Base-by-base conservation (phyloP, 2,113 vertebrate species). In the Blennius ocellaris region DNA sequence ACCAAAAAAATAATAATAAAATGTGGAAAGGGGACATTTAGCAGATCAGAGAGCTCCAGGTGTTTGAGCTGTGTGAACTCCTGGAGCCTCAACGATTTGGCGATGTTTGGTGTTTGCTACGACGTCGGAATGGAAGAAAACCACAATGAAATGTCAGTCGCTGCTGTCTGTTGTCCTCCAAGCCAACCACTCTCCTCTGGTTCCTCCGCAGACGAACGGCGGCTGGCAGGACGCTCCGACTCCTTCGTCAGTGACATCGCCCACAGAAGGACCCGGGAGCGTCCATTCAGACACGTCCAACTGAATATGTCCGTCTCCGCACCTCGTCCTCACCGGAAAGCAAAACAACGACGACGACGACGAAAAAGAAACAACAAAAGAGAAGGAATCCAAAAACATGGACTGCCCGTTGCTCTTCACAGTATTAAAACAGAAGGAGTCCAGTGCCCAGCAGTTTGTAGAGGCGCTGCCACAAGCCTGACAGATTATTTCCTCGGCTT, bases 231-330 rank as follows among this genome's bases (percentile, higher is more conserved):
- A 99, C 87, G 97, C 97, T 91, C 96, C 97, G 74, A 99, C 98
- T 94, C 98, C 98, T 78, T 99, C 98, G 67, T 99, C 98, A 88
- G 97, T 99, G 94, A 99, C 97, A 93, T 99, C 97, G 90, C 97
- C 98, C 91, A 99, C 97, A 94, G 98, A 99, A 99, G 98, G 98
- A 94, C 98, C 98, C 79, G 97, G 97, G 91, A 99, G 98, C 75
- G 98, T 98, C 89, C 98, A 99, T 94, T 99, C 98, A 90, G 98
- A 99, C 94, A 99, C 98, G 93, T 99, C 97, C 96, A 99, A 99
- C 96, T 99, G 97, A 93, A 89, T 82, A 72, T 45, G 73, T 83
- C 84, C 83, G 96, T 95, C 94, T 94, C 91, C 89, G 85, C 91
- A 89, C 93, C 92, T 88, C 93, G 85, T 84, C 81, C 48, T 30